phyloP scores from a whole-genome alignment of 2,113 vertebrate genomes.

The Rhinoderma darwinii region DNA sequence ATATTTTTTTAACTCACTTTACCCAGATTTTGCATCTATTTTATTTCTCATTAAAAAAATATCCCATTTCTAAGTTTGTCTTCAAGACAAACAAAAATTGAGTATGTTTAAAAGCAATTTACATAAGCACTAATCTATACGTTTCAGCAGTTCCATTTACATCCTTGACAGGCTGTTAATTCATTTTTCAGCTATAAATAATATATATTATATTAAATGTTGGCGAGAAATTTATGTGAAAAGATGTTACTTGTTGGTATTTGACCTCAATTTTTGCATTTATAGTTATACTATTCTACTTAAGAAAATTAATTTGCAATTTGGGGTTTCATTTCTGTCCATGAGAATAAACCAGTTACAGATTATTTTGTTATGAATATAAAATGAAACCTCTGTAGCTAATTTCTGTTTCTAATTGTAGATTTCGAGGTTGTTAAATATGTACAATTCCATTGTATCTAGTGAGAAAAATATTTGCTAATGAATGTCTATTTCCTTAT shows the following conservation, averaged over 20 bases:
- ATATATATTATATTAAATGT: background rate
- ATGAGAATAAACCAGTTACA: background rate
- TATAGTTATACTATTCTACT: slow-evolving; percentile 4
- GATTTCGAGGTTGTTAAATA: background rate
- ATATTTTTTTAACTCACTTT: background rate
- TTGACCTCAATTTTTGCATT: slow-evolving; percentile 39
- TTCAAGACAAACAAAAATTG: background rate
- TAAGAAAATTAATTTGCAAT: slow-evolving; percentile 15
- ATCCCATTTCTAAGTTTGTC: background rate
- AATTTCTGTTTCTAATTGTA: background rate
- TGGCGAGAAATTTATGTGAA: background rate
- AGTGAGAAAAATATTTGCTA: no score
- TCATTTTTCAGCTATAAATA: slow-evolving; percentile 24
- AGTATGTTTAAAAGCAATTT: background rate
- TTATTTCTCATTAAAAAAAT: background rate
- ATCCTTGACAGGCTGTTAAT: slow-evolving; percentile 26
- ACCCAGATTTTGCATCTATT: slow-evolving; percentile 1
- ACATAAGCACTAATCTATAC: slow-evolving; percentile 7
- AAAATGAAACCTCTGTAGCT: background rate
- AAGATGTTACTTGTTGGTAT: slow-evolving; percentile 27
- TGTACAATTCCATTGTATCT: no score
- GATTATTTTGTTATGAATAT: background rate
- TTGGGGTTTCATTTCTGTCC: background rate
- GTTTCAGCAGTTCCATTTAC: background rate
- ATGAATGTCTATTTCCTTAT: no score